Conservation (phyloP, 64 coral and sea anemone genomes). For the Trachythela sp. region DNA sequence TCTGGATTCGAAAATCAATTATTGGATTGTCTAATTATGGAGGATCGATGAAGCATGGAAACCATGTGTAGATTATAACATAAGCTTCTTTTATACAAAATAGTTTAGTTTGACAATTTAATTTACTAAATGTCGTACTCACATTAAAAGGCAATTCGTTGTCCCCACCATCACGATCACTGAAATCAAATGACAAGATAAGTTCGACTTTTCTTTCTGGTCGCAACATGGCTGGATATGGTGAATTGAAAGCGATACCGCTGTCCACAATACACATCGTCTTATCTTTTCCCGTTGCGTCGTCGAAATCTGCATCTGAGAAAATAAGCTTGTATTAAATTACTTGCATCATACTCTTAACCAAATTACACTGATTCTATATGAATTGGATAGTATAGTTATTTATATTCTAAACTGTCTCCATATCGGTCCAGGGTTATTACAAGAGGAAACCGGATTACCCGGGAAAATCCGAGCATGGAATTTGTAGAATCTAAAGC, state of each 20-base stretch:
- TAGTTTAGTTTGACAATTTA: too few species aligned
- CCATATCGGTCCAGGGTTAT: too few species aligned
- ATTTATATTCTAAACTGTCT: not conserved
- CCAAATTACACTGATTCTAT: too few species aligned
- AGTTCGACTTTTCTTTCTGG: slow-evolving; percentile 73
- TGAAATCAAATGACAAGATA: slow-evolving; percentile 88
- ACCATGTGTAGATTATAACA: too few species aligned
- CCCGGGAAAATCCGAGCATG: too few species aligned
- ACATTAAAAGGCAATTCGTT: slow-evolving; percentile 54
- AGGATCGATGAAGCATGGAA: too few species aligned
- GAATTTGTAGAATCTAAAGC: too few species aligned
- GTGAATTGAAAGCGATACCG: slow-evolving; percentile 83
- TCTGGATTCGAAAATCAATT: too few species aligned
- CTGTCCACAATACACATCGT: slow-evolving; percentile 64
- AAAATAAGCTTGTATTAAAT: too few species aligned
- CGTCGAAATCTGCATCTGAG: not conserved
- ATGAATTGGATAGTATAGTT: not conserved
- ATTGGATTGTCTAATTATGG: not conserved
- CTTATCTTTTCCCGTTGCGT: not conserved
- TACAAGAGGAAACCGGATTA: too few species aligned
- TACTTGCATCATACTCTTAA: too few species aligned
- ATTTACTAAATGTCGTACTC: slow-evolving; percentile 2
- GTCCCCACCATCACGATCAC: slow-evolving; percentile 63
- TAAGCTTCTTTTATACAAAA: too few species aligned
- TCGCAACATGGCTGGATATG: slow-evolving; percentile 65